Base-by-base conservation (phyloP, 2,797 vertebrate genomes). In the Calcarius lapponicus region DNA sequence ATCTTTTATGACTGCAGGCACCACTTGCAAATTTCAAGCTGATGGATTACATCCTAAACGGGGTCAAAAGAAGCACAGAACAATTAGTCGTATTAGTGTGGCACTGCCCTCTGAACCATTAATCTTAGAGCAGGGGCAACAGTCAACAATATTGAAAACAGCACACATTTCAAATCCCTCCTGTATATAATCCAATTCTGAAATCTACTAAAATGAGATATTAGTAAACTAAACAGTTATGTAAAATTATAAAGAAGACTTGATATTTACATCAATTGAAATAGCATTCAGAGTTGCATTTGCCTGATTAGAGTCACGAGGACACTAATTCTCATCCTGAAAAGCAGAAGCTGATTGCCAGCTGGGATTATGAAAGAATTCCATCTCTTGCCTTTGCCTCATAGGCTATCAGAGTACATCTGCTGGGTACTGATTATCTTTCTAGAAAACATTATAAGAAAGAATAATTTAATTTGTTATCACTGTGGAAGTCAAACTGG, bases 341-440 rank as follows among this genome's bases (percentile, higher is more conserved):
- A 85, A 88, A 83, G 28, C 45, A 94, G 78, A 93, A 90, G 64
- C 51, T 85, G 90, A 93, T 89, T 96, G 86, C 62, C 82, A 90
- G 56, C 24, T 79, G 76, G 90, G 90, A 92, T 96, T 94, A 93
- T 16, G 48, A 88, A 91, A 61, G 71, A 95, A 95, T 78, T 86
- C 32, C 38, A 34, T 56, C 61, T 72, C 76, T 47, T 90, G 69
- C 17, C 70, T 80, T 72, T 90, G 45, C 73, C 45, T 84, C 70
- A 69, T 1, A 75, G 70, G 58, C 53, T 73, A 90, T 40, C 51
- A 86, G 66, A 66, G n/a, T 75, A 80, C 60, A 90, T 88, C 74
- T 67, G 78, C 36, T 67, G 42, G 28, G 28, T 81, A 67, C 45
- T 50, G 66, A 93, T 88, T 82, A 90, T 89, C 57, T 84, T 88